Percentiles rank a stretch among this genome's conserved stretches.
These are phyloP conservation scores for Holothuria leucospilota DNA, from an alignment of 53 echinoderm and acorn worm genomes.

Conservation along the genomic window DNA sequence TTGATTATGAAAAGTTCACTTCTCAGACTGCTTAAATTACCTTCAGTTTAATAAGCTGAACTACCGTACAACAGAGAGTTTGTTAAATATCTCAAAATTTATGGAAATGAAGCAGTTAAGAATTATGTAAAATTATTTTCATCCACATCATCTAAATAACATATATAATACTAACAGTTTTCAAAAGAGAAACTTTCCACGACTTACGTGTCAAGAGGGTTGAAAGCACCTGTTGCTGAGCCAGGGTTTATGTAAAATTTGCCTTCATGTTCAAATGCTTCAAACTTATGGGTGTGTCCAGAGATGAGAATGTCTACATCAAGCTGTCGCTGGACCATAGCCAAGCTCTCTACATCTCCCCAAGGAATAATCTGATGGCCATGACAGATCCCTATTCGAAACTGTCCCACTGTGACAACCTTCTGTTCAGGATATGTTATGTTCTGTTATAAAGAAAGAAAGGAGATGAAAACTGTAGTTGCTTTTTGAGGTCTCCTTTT, in stretches of 20 bases:
- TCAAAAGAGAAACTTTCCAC: not conserved
- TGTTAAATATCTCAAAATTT: too few species aligned
- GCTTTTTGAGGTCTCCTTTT: too few species aligned
- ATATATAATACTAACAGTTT: too few species aligned
- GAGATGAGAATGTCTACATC: constrained; percentile 99
- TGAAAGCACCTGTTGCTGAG: constrained; percentile 98
- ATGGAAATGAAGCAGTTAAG: too few species aligned
- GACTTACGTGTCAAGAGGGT: constrained; percentile 85
- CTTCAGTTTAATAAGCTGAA: too few species aligned
- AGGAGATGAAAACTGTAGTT: too few species aligned
- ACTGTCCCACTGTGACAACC: constrained; percentile 98
- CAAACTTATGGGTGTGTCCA: constrained; percentile 99
- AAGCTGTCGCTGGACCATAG: constrained; percentile 96
- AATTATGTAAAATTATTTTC: too few species aligned
- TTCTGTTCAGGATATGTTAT: constrained; percentile 97
- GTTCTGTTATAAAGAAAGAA: constrained; percentile 64
- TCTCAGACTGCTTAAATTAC: too few species aligned
- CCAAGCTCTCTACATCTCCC: constrained; percentile 97
- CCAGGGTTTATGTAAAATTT: constrained; percentile 99
- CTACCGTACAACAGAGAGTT: too few species aligned
- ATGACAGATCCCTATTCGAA: constrained; percentile 95
- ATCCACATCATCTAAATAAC: too few species aligned
- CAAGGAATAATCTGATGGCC: constrained; percentile 98
- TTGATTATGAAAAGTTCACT: too few species aligned
- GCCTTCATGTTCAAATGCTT: constrained; percentile 97